Percentiles rank a stretch among this genome's conserved stretches.
These are phyloP conservation scores for Adrianichthys oophorus DNA, from an alignment of 2,797 vertebrate species.

Conservation along the genomic window DNA sequence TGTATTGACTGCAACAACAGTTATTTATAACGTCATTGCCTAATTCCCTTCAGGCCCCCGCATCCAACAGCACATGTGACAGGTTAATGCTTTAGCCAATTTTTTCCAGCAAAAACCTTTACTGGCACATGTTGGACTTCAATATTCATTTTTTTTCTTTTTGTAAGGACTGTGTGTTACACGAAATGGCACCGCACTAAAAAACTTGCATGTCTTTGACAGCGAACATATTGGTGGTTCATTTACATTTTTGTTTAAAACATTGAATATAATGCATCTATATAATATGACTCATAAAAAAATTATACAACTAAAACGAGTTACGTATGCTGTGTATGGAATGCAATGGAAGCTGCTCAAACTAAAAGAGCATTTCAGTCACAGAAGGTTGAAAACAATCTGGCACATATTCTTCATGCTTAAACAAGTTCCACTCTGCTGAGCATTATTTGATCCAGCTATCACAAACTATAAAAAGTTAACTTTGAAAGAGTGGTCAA, in stretches of 20 bases:
- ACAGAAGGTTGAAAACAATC: conserved; percentile 16
- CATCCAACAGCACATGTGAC: conserved; percentile 40
- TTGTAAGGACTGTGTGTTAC: conserved; percentile 17
- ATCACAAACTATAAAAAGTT: conserved; percentile 30
- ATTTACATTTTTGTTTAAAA: conserved; percentile 35
- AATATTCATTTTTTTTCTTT: conserved; percentile 34
- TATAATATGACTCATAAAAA: neutral
- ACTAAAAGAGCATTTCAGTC: conserved; percentile 15
- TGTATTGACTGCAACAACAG: conserved; percentile 66
- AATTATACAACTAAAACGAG: too few relatives aligned
- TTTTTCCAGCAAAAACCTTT: conserved; percentile 39
- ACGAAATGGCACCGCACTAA: conserved; percentile 15
- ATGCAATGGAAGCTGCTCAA: neutral
- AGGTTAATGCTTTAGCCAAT: conserved; percentile 50
- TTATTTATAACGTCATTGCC: conserved; percentile 68
- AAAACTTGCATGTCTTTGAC: conserved; percentile 12
- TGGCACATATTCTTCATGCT: neutral
- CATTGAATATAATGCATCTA: conserved; percentile 14
- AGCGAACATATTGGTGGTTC: conserved; percentile 14
- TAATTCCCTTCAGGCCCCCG: conserved; percentile 51
- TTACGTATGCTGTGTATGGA: too few relatives aligned
- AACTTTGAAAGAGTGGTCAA: conserved; percentile 32
- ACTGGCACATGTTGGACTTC: conserved; percentile 33
- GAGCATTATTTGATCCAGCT: conserved; percentile 30
- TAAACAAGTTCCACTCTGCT: conserved; percentile 14